Conservation (phyloP, 2,113 vertebrate genomes). For the Sebastes fasciatus region DNA sequence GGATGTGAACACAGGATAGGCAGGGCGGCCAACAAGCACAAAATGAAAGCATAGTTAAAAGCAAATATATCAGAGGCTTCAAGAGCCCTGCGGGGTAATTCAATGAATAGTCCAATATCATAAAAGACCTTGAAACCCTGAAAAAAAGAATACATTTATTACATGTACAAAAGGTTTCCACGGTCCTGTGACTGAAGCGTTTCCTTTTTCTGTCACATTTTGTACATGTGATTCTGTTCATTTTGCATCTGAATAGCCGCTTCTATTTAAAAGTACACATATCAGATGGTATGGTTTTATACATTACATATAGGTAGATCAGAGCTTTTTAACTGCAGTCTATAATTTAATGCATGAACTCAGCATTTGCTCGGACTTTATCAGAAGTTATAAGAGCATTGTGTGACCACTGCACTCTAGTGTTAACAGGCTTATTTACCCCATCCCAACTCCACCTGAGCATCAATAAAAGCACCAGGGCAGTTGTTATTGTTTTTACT, state of each 20-base stretch:
- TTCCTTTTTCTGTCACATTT: background rate
- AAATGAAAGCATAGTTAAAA: background rate
- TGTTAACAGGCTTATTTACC: constrained; percentile 19
- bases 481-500: constrained; percentile 39
- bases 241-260: background rate
- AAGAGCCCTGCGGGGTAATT: background rate
- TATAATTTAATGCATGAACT: background rate
- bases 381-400: background rate
- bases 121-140: background rate
- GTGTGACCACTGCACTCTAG: constrained; percentile 12
- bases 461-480: constrained; percentile 22
- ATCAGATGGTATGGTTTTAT: background rate
- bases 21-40: background rate
- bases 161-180: background rate
- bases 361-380: background rate
- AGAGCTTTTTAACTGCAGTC: background rate
- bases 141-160: background rate
- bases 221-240: too few species aligned
- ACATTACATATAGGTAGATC: background rate
- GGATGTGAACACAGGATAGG: background rate
- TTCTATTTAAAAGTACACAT: background rate
- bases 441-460: constrained; percentile 9
- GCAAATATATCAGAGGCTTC: background rate
- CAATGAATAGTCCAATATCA: background rate
- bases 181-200: background rate